Evolutionary conservation across 2,888 invertebrate genomes (phyloP).

Genomic region (Hecatera dysodea): DNA sequence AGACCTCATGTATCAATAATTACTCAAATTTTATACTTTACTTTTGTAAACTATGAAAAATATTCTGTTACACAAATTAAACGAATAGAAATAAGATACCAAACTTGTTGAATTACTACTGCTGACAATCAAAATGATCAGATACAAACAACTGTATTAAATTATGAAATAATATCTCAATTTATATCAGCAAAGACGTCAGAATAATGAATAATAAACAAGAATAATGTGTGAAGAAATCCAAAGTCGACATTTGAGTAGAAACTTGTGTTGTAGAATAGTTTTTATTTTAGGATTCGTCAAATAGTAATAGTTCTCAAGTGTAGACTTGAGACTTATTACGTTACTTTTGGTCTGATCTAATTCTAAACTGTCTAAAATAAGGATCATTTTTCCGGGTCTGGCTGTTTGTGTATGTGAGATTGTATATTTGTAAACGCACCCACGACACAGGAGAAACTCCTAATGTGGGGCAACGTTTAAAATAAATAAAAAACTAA

Average conservation of each 20-base stretch:
- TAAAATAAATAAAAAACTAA: no score
- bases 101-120: not conserved
- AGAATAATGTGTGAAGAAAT: constrained; percentile 1
- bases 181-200: not conserved
- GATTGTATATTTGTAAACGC: no score
- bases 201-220: no score
- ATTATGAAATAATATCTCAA: not conserved
- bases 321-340: no score
- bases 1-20: not conserved
- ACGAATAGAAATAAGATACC: not conserved
- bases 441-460: no score
- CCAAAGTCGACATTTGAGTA: not conserved
- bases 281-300: not conserved
- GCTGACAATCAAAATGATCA: not conserved
- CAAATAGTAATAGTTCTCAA: not conserved
- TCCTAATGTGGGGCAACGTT: no score
- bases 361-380: no score
- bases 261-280: not conserved
- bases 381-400: no score
- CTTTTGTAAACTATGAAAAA: not conserved
- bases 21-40: not conserved
- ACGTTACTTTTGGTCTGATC: no score
- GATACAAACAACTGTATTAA: not conserved
- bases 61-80: no score
- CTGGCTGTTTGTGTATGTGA: no score